These are phyloP conservation scores for Cheilosia vulpina DNA, from an alignment of 2,888 invertebrate genomes.

Conservation along the genomic window DNA sequence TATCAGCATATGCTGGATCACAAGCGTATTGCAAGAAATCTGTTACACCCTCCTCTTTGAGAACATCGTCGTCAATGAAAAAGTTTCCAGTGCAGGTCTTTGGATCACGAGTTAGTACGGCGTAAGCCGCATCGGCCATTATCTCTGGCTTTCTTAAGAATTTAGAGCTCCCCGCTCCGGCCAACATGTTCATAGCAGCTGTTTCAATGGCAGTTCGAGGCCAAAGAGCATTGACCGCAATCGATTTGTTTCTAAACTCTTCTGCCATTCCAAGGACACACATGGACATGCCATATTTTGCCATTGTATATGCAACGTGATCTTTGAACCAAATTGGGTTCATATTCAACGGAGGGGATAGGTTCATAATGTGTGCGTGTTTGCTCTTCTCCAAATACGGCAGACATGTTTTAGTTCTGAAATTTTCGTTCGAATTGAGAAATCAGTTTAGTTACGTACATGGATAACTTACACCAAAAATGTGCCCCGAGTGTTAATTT, in stretches of 20 bases:
- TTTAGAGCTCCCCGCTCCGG: conserved; percentile 84
- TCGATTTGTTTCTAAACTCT: conserved; percentile 92
- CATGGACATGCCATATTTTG: conserved; percentile 99
- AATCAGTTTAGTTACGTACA: not conserved
- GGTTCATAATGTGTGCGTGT: conserved; percentile 96
- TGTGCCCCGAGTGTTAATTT: conserved; percentile 96
- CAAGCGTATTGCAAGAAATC: conserved; percentile 90
- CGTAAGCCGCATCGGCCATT: conserved; percentile 83
- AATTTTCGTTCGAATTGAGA: conserved; percentile 69
- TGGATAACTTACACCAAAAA: conserved; percentile 91
- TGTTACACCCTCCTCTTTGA: conserved; percentile 90
- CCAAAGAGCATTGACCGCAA: conserved; percentile 98
- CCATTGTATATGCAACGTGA: conserved; percentile 98
- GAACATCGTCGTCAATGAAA: conserved; percentile 94
- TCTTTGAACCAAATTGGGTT: conserved; percentile 93
- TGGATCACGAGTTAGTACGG: conserved; percentile 87
- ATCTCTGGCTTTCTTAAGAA: conserved; percentile 83
- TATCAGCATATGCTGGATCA: conserved; percentile 88
- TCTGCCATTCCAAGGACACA: conserved; percentile 98
- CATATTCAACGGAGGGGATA: conserved; percentile 97
- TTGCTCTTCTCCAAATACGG: conserved; percentile 93
- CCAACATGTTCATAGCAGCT: conserved; percentile 95
- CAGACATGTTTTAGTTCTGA: conserved; percentile 94
- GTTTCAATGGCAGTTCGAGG: conserved; percentile 97
- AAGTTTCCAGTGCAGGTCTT: conserved; percentile 93